phyloP scores from a whole-genome alignment of 2,797 vertebrate genomes.

The Microctenopoma stevenorrisi region DNA sequence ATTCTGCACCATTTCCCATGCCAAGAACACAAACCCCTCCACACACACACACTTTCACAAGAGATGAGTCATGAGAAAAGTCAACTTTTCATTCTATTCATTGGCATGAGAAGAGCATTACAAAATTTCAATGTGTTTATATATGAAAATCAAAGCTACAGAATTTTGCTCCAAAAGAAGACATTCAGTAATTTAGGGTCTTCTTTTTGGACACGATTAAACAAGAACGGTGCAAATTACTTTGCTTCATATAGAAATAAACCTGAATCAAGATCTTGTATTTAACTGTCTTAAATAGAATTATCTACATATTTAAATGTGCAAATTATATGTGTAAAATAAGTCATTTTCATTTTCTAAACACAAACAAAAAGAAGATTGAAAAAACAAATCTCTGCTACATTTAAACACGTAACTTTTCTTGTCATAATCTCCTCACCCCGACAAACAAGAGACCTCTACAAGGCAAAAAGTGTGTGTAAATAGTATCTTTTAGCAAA shows the following conservation, averaged over 20 bases:
- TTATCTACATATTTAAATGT: neutral
- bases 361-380: slow-evolving; percentile 4
- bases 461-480: slow-evolving; percentile 68
- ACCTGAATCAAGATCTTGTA: slow-evolving; percentile 23
- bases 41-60: neutral
- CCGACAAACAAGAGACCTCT: slow-evolving; percentile 58
- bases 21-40: neutral
- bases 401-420: slow-evolving; percentile 47
- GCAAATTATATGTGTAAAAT: neutral
- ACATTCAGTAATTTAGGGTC: slow-evolving; percentile 67
- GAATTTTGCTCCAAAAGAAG: slow-evolving; percentile 31
- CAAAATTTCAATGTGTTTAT: slow-evolving; percentile 44
- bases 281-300: slow-evolving; percentile 3
- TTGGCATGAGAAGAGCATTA: slow-evolving; percentile 37
- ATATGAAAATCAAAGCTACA: slow-evolving; percentile 57
- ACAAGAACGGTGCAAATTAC: slow-evolving; percentile 58
- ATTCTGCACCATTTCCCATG: slow-evolving; percentile 10
- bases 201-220: slow-evolving; percentile 55
- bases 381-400: slow-evolving; percentile 9
- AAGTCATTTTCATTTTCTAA: slow-evolving; percentile 8
- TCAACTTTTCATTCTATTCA: slow-evolving; percentile 15
- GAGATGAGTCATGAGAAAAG: neutral
- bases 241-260: slow-evolving; percentile 49
- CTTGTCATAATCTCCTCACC: slow-evolving; percentile 53
- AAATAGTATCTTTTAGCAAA: slow-evolving; percentile 81